Conservation (phyloP, 2,113 vertebrate species). For the Brachyistius frenatus region DNA sequence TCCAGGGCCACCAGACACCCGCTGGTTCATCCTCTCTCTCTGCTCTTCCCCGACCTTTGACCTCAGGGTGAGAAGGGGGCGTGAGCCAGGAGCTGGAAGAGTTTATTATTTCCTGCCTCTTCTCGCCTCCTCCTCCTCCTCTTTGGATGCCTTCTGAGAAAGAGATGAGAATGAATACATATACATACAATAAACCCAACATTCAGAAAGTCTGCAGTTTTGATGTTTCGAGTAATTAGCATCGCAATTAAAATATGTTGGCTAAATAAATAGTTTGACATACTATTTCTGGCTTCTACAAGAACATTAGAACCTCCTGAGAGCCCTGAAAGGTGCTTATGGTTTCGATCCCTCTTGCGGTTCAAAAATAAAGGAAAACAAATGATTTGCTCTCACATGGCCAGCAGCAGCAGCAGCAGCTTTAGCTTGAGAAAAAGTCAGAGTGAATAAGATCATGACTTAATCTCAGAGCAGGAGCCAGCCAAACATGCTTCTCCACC, state of each 20-base stretch:
- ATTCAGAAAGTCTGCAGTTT: not conserved
- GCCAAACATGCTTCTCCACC: too few species aligned
- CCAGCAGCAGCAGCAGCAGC: too few species aligned
- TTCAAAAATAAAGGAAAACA: not conserved
- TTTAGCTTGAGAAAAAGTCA: too few species aligned
- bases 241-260: not conserved
- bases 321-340: not conserved
- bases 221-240: conserved; percentile 4
- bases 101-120: conserved; percentile 96
- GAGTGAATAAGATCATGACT: too few species aligned
- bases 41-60: conserved; percentile 86
- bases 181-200: not conserved
- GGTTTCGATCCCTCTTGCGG: not conserved
- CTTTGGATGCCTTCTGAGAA: conserved; percentile 34
- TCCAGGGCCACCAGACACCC: conserved; percentile 73
- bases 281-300: not conserved
- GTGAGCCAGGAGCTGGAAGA: conserved; percentile 88
- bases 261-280: not conserved
- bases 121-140: conserved; percentile 85
- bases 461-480: too few species aligned
- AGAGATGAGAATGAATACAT: conserved; percentile 5
- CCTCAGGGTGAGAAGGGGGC: conserved; percentile 87
- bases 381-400: too few species aligned
- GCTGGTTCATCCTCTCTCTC: conserved; percentile 75
- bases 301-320: not conserved